Base-by-base conservation (phyloP, 2,888 invertebrate species). In the Troilus luridus region DNA sequence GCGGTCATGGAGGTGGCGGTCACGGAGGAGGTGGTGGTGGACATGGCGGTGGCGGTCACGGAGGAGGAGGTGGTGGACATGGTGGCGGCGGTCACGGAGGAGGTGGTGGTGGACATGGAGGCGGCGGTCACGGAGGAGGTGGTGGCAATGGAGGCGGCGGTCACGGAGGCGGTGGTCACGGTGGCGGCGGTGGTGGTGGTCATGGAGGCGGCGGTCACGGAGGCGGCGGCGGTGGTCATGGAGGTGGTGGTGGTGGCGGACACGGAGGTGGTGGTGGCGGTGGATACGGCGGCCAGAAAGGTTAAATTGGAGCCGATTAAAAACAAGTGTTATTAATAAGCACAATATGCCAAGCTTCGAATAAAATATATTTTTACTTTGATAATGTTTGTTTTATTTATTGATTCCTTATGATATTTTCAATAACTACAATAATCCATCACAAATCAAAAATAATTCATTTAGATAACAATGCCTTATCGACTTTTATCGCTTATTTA, bases 51-150 rank as follows among this genome's bases (percentile, higher is more conserved):
- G 59, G 58, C 12, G 88, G 60, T 7, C n/a, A n/a, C 58, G 41
- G 60, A 14, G 88, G 88, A 0, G 60, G 58, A 19, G 88, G 88
- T 88, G 88, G 88, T 19, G 88, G 88, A 14, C 59, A 60, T 27
- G 60, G 88, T 27, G 60, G 88, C 11, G 60, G 88, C 56, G 88
- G 59, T 5, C 17, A 24, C 41, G 60, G 58, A 17, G 17, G 88
- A 7, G 88, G 88, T 41, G 58, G 60, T 19, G 60, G 88, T 24
- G 59, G 88, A 88, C 24, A 27, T 1, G 59, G 88, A 9, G 88
- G 56, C 59, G 59, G 88, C 54, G 59, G 88, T 24, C 27, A 59
- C 24, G 88, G 58, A 88, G 59, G 59, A 1, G 88, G 56, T 14
- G 88, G 88, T 58, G 54, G 85, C 7, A 3, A 19, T 41, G 85